A percentile compares a stretch with the other conserved stretches of the same genome.
phyloP scores from a whole-genome alignment of 2,888 invertebrate species.

The Tubulanus polymorphus region DNA sequence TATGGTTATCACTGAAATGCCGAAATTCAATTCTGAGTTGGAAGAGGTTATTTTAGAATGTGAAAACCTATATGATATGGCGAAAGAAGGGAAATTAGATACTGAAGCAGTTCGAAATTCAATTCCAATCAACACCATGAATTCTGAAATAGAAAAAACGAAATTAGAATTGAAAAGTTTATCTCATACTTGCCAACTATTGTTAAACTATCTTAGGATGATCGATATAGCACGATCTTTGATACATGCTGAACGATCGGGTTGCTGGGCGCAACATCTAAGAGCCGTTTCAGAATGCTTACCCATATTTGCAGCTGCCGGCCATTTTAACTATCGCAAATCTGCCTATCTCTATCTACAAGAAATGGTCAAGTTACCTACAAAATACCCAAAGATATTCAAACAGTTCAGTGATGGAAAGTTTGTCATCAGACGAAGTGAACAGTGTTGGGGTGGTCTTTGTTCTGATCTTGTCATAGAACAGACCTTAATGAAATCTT shows the following conservation, averaged over 20 bases:
- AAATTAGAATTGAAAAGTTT: constrained; percentile 7
- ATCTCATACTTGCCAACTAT: constrained; percentile 14
- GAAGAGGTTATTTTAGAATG: constrained; percentile 1
- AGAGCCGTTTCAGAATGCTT: constrained; percentile 11
- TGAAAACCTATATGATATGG: too few relatives aligned
- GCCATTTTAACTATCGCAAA: constrained; percentile 15
- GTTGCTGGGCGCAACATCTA: constrained; percentile 12
- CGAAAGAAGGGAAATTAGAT: too few relatives aligned
- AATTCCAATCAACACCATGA: neutral
- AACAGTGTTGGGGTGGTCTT: constrained; percentile 16
- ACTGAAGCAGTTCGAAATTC: too few relatives aligned
- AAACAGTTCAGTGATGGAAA: constrained; percentile 9
- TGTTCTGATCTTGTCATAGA: constrained; percentile 13
- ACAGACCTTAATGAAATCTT: constrained; percentile 15
- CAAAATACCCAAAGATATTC: constrained; percentile 8
- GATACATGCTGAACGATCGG: constrained; percentile 15
- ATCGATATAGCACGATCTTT: constrained; percentile 9
- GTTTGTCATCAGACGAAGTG: constrained; percentile 8
- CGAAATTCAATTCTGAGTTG: constrained; percentile 7
- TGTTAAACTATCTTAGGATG: constrained; percentile 15
- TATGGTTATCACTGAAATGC: neutral
- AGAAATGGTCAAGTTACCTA: constrained; percentile 9
- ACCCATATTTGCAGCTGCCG: constrained; percentile 18
- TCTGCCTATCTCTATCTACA: constrained; percentile 16
- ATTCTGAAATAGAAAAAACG: neutral